Base-by-base conservation (phyloP, 1,140 invertebrate genomes). In the Drosophila rufa region DNA sequence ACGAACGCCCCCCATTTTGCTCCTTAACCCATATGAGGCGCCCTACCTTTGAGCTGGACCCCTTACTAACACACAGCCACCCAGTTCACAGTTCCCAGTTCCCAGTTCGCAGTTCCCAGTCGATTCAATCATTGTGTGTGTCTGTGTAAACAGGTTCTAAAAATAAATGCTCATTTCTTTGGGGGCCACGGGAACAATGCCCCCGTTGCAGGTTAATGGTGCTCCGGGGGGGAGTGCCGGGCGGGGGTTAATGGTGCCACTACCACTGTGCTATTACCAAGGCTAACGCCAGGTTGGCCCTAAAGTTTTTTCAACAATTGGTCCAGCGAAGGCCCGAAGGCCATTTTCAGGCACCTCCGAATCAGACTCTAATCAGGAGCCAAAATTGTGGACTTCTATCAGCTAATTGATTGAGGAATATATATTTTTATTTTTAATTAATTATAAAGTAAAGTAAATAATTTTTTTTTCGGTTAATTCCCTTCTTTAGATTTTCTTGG, bases 101-200 rank as follows among this genome's bases (percentile, higher is more conserved):
- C n/a, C 8, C 51, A n/a, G 22, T 22, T 11, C n/a, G 38, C 56
- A 73, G 27, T 71, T 71, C 68, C 22, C 33, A 71, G 62, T 42
- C 74, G 56, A 69, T 78, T 84, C 75, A 78, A 84, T 84, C 82
- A 81, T 84, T 84, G 57, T 68, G 53, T 62, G 67, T 47, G 64
- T 59, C 61, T 73, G 56, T 58, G 61, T 66, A 64, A 75, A 71
- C 70, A 62, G 45, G 25, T 50, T 62, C 70, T 60, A 58, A 71
- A 83, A 83, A 83, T 66, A 76, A 60, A 79, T 79, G 76, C 69
- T 80, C 55, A 79, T 79, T 74, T 80, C 43, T 73, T 71, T 79
- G 68, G 51, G 50, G 36, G 19, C 55, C 55, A 46, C 55, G 42
- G 55, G 56, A 59, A 69, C 46, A 73, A 65, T 73, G 70, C 62